Conservation (phyloP, 2,113 vertebrate genomes). For the Craseonycteris thonglongyai region DNA sequence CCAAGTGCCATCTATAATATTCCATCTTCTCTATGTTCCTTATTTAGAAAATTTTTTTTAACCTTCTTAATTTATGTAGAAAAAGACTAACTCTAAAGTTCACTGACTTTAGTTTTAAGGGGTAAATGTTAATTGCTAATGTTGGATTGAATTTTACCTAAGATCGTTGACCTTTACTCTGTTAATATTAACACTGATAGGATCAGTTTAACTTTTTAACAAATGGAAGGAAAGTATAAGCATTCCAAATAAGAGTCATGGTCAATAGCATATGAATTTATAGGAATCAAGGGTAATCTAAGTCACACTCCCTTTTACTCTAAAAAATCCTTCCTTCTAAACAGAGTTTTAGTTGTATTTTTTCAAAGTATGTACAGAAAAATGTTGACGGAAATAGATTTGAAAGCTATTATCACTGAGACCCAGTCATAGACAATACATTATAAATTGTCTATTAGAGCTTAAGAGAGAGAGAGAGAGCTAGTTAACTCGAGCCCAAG, state of each 20-base stretch:
- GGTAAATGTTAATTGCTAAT: slow-evolving; percentile 29
- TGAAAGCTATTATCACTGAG: neutral
- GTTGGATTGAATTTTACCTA: slow-evolving; percentile 28
- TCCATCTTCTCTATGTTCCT: neutral
- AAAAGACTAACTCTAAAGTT: neutral
- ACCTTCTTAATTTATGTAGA: neutral
- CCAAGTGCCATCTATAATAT: neutral
- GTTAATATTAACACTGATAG: slow-evolving; percentile 16
- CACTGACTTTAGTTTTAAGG: neutral
- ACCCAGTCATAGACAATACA: neutral
- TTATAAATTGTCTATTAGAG: neutral
- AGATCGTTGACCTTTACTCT: slow-evolving; percentile 19
- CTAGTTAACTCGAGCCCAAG: neutral
- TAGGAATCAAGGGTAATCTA: neutral
- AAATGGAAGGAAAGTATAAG: neutral
- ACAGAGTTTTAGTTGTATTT: neutral
- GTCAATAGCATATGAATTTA: neutral
- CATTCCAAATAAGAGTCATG: neutral
- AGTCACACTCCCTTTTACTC: neutral
- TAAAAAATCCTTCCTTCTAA: neutral
- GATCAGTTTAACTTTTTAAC: neutral
- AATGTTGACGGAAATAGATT: slow-evolving; percentile 19
- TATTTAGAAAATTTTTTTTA: neutral
- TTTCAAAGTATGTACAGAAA: slow-evolving; percentile 13
- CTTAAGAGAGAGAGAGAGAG: neutral